Conservation (phyloP, 2,113 vertebrate species). For the Myiozetetes cayanensis region DNA sequence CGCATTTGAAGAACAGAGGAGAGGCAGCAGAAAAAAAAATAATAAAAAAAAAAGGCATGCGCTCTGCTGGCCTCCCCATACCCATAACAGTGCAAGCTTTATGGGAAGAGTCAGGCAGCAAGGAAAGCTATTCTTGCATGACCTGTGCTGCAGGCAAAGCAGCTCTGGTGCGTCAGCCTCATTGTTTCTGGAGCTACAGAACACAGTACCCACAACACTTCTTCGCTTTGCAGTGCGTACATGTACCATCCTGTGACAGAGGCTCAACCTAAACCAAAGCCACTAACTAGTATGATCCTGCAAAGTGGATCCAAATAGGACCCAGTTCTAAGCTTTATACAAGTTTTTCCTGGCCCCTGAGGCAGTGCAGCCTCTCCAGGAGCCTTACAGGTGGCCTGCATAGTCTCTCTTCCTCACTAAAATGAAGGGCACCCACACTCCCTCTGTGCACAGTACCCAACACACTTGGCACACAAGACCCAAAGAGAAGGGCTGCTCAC, state of each 20-base stretch:
- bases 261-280: background rate
- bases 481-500: background rate
- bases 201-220: conserved; percentile 26
- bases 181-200: conserved; percentile 46
- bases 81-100: background rate
- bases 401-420: background rate
- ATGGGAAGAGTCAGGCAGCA: background rate
- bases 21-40: background rate
- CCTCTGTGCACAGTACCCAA: background rate
- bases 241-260: background rate
- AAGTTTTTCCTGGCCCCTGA: background rate
- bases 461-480: background rate
- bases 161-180: background rate
- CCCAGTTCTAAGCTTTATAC: background rate
- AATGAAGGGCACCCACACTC: background rate
- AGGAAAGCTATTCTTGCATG: background rate
- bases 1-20: background rate
- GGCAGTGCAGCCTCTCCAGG: background rate
- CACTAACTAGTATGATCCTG: background rate
- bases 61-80: background rate
- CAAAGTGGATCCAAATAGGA: background rate
- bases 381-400: background rate
- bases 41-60: background rate
- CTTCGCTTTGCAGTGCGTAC: background rate
- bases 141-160: background rate